Conservation (phyloP, 2,113 vertebrate genomes). For the mouse (Mus musculus) region GRCm39 chr16:39128501-39129000, state of each 20-base stretch:
- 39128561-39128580: constrained; percentile 90
- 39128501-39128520: constrained; percentile 83
- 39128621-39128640: constrained; percentile 83
- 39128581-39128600: constrained; percentile 91
- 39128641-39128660: constrained; percentile 68
- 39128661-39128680: neutral
- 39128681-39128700: constrained; percentile 21
- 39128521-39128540: constrained; percentile 82
- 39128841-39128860: constrained; percentile 31
- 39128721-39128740: constrained; percentile 11
- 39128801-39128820: neutral
- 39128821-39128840: neutral
- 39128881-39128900: neutral
- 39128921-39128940: neutral
- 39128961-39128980: neutral
- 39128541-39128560: constrained; percentile 87
- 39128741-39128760: neutral
- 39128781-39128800: neutral
- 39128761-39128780: neutral
- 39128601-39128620: constrained; percentile 90
- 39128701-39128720: constrained; percentile 37
- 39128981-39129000: constrained; percentile 12
- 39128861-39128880: constrained; percentile 47
- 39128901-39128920: constrained; percentile 3
- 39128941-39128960: constrained; percentile 21